phyloP scores from a whole-genome alignment of 1,140 invertebrate species.

The Halesus radiatus region DNA sequence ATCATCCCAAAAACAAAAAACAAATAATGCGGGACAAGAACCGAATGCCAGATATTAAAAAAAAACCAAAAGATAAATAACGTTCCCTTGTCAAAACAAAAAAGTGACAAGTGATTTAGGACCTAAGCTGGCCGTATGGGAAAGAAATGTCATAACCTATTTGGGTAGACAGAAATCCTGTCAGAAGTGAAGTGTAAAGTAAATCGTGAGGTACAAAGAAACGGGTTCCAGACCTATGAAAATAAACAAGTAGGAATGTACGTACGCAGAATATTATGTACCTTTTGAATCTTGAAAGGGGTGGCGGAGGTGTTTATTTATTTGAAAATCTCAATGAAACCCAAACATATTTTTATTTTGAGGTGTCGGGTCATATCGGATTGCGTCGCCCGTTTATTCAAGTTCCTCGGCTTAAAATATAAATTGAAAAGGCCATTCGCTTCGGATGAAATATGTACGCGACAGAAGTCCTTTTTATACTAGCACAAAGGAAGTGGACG shows the following conservation, averaged over 20 bases:
- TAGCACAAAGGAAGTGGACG: neutral
- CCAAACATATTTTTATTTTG: slow-evolving; percentile 19
- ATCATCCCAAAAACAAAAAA: slow-evolving; percentile 15
- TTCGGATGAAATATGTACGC: neutral
- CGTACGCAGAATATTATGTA: neutral
- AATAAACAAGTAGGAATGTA: slow-evolving; percentile 14
- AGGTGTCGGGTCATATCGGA: slow-evolving; percentile 31
- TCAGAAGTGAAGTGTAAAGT: slow-evolving; percentile 14
- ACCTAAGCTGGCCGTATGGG: slow-evolving; percentile 19
- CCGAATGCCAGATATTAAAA: slow-evolving; percentile 8
- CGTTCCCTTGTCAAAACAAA: slow-evolving; percentile 56
- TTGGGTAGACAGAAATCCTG: slow-evolving; percentile 20
- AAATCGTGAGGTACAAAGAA: slow-evolving; percentile 6
- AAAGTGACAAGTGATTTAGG: slow-evolving; percentile 57
- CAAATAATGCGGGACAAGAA: slow-evolving; percentile 1
- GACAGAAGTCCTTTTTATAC: neutral
- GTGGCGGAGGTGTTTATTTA: slow-evolving; percentile 7
- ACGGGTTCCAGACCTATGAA: neutral
- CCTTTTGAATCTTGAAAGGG: neutral
- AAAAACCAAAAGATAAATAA: slow-evolving; percentile 47
- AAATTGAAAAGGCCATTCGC: neutral
- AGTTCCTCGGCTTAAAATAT: neutral
- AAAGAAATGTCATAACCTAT: slow-evolving; percentile 42
- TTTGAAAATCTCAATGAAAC: slow-evolving; percentile 15
- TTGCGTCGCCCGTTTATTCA: slow-evolving; percentile 25